Percentiles rank a stretch among this genome's conserved stretches.
Evolutionary conservation across 2,888 invertebrate genomes (phyloP).

Genomic region (Phalera bucephala): DNA sequence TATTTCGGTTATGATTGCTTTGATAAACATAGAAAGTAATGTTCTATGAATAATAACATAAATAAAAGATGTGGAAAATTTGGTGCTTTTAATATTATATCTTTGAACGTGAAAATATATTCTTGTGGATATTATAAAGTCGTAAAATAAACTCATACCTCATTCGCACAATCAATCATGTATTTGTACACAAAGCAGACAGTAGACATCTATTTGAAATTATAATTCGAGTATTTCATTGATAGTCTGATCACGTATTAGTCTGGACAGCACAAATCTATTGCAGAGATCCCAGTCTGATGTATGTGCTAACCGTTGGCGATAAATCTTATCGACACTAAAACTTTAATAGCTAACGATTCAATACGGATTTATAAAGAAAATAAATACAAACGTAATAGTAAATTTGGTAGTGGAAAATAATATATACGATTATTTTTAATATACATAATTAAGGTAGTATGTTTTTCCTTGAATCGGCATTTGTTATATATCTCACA

Average conservation of each 20-base stretch:
- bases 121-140: background rate
- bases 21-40: no score
- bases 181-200: conserved; percentile 7
- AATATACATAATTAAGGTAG: background rate
- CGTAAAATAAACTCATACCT: background rate
- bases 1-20: no score
- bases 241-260: conserved; percentile 33
- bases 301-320: conserved; percentile 28
- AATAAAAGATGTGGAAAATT: no score
- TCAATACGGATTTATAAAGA: background rate
- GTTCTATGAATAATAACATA: no score
- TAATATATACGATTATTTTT: no score
- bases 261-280: conserved; percentile 39
- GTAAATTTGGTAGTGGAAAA: no score
- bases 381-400: no score
- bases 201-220: conserved; percentile 18
- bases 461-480: conserved; percentile 22
- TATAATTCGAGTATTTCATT: conserved; percentile 20
- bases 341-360: conserved; percentile 7
- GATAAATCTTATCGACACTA: conserved; percentile 25
- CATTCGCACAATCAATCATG: background rate
- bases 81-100: no score
- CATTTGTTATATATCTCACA: conserved; percentile 26
- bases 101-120: no score
- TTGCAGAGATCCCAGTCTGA: conserved; percentile 41